Evolutionary conservation across 2,113 vertebrate genomes (phyloP).

Genomic region (Ariopsis seemanni): DNA sequence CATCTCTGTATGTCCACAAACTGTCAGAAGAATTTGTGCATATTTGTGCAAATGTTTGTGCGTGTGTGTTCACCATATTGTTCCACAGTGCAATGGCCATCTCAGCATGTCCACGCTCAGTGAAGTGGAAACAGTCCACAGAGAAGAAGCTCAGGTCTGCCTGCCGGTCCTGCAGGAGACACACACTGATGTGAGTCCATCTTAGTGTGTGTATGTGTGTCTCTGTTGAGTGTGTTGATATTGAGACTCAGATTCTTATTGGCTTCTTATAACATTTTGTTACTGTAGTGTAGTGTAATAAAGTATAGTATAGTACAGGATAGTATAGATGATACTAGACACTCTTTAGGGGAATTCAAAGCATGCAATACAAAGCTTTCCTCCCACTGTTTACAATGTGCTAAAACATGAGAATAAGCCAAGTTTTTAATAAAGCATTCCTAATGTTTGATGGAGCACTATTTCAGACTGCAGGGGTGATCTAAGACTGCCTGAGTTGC

Average conservation of each 20-base stretch:
- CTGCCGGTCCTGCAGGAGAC: slow-evolving; percentile 66
- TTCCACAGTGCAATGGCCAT: slow-evolving; percentile 91
- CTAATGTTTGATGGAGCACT: background rate
- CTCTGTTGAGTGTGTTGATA: background rate
- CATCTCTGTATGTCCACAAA: background rate
- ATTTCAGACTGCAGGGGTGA: background rate
- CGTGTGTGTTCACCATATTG: slow-evolving; percentile 81
- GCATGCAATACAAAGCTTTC: background rate
- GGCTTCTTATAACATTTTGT: background rate
- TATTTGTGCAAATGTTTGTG: background rate
- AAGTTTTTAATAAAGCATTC: background rate
- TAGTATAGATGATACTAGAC: background rate
- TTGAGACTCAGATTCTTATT: background rate
- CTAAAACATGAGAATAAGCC: background rate
- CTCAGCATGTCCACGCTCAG: slow-evolving; percentile 80
- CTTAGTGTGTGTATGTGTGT: background rate
- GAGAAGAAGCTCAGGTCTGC: slow-evolving; percentile 85
- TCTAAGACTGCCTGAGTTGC: background rate
- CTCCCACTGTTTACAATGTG: background rate
- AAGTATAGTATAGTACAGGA: background rate
- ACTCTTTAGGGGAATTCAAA: background rate
- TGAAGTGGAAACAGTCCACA: slow-evolving; percentile 89
- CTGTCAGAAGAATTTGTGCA: background rate
- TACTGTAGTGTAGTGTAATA: background rate
- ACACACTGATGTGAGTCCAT: slow-evolving; percentile 17